Base-by-base conservation (phyloP, 2,888 invertebrate species). In the Drosophila mettleri region DNA sequence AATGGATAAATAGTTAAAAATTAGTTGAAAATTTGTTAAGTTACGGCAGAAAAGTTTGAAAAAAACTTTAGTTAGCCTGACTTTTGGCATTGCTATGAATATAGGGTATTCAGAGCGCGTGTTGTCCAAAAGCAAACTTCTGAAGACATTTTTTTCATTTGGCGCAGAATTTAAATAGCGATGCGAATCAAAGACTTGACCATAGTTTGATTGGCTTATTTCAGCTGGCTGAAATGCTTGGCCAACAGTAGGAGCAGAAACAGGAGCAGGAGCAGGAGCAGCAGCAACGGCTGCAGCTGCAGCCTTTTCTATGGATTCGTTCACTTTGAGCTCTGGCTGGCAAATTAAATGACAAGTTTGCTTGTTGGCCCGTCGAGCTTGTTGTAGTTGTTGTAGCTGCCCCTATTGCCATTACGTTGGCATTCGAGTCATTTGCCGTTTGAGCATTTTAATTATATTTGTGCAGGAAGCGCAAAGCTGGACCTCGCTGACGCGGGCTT, bases 381-480 rank as follows among this genome's bases (percentile, higher is more conserved):
- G 36, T 39, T 57, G 39, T 29, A 57, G 24, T 43, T 65, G 20
- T 55, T 46, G 48, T 43, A 46, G 58, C 48, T 43, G 54, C 58
- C 33, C 39, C 14, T 52, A 51, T 69, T 52, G 46, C 41, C 39
- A 49, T 49, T 73, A 64, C 61, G 60, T 38, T 73, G 64, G 78
- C 73, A 64, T 77, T 73, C 59, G 57, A 75, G 74, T 66, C 70
- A 68, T 65, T 70, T 64, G 79, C 61, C 62, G 71, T 74, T 79
- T 62, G 68, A 77, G 65, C 82, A 76, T 79, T 83, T 83, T 83
- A 87, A 83, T 83, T 87, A 87, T 87, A 83, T 83, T 85, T 87
- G 82, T 80, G 82, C 82, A 76, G 77, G 67, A 74, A 72, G 82
- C 81, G 67, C 59, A 62, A 69, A 71, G 41, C 71, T 64, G 57